A percentile compares a stretch with the other conserved stretches of the same genome.
These are phyloP conservation scores for Plestiodon gilberti DNA, from an alignment of 2,113 vertebrate genomes.

Conservation along the genomic window DNA sequence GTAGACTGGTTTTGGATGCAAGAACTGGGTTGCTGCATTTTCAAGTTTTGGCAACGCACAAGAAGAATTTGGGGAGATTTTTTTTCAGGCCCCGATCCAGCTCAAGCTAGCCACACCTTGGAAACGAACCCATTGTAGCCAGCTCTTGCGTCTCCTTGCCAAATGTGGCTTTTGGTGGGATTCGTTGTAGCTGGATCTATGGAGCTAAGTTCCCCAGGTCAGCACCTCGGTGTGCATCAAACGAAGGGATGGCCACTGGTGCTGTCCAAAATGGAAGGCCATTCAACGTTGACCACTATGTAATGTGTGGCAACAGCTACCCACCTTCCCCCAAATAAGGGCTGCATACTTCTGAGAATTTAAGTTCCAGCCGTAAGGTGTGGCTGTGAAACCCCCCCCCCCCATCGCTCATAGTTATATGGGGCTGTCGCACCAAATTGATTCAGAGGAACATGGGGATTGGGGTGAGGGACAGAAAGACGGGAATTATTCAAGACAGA, in stretches of 20 bases:
- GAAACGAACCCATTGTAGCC: neutral
- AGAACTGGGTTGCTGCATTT: conserved; percentile 76
- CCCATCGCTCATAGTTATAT: conserved; percentile 10
- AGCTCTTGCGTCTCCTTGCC: neutral
- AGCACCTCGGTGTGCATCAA: conserved; percentile 34
- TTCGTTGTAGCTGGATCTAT: no score
- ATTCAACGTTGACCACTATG: conserved; percentile 27
- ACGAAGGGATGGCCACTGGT: conserved; percentile 65
- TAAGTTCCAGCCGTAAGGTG: conserved; percentile 13
- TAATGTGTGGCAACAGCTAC: no score
- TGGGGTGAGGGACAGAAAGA: neutral
- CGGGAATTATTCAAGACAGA: conserved; percentile 12
- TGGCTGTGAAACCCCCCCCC: conserved; percentile 33
- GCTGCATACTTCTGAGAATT: conserved; percentile 3
- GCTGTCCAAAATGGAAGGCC: conserved; percentile 56
- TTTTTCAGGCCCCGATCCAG: neutral
- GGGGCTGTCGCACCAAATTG: conserved; percentile 23
- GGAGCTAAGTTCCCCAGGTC: no score
- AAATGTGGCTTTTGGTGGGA: no score
- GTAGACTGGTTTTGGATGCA: conserved; percentile 82
- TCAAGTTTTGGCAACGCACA: conserved; percentile 80
- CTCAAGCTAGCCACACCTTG: neutral
- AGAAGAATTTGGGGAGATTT: conserved; percentile 65
- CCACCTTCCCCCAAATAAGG: neutral
- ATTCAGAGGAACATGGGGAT: neutral